Conservation (phyloP, 2,113 vertebrate genomes). For the Mobula hypostoma region DNA sequence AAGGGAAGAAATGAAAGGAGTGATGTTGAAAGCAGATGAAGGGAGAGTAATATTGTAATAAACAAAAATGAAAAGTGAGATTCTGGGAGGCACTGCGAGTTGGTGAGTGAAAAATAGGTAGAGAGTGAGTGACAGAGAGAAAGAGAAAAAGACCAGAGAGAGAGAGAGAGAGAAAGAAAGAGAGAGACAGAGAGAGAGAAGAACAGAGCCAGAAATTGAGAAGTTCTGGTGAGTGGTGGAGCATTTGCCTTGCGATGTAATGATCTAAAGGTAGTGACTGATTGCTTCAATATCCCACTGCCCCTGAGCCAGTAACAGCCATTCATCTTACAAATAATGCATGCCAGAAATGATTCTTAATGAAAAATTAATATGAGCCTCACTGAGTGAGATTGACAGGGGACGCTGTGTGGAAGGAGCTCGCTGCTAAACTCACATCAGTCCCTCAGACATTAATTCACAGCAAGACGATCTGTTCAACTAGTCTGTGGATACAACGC, state of each 20-base stretch:
- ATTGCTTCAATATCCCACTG: conserved; percentile 43
- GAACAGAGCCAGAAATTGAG: not conserved
- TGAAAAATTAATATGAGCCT: conserved; percentile 44
- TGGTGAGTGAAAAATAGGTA: not conserved
- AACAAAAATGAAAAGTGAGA: not conserved
- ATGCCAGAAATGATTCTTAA: conserved; percentile 42
- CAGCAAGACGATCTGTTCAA: not conserved
- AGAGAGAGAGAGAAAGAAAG: not conserved
- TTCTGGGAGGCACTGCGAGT: not conserved
- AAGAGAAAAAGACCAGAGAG: not conserved
- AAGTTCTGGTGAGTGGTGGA: not conserved
- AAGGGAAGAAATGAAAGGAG: not conserved
- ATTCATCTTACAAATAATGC: conserved; percentile 43
- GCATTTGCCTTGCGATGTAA: conserved; percentile 32
- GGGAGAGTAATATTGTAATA: not conserved
- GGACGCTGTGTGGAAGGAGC: conserved; percentile 32
- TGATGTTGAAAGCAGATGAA: not conserved
- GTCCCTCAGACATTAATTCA: conserved; percentile 25
- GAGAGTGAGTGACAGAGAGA: not conserved
- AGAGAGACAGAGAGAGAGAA: too few relatives aligned
- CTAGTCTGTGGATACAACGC: conserved; percentile 35
- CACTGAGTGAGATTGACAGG: conserved; percentile 42
- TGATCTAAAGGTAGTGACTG: conserved; percentile 42
- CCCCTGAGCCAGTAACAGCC: conserved; percentile 8
- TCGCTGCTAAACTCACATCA: conserved; percentile 36